Evolutionary conservation across 2,113 vertebrate genomes (phyloP).

Genomic region (Periophthalmus modestus): DNA sequence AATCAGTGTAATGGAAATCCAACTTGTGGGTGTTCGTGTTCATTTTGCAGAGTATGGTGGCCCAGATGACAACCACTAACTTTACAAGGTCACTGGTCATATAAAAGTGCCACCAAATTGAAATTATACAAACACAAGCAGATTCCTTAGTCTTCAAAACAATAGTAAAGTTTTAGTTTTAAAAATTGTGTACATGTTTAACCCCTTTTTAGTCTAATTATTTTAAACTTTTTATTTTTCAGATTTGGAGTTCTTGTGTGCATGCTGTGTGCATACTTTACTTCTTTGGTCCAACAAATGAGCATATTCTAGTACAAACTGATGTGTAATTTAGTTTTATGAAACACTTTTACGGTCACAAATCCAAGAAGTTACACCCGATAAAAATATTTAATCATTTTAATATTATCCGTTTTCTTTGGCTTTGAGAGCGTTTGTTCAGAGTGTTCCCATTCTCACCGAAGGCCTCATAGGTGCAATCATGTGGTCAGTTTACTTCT

Average conservation of each 20-base stretch:
- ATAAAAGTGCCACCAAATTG: background rate
- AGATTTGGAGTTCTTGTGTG: background rate
- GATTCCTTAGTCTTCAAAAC: background rate
- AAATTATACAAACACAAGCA: background rate
- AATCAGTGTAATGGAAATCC: no score
- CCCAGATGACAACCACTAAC: background rate
- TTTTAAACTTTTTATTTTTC: background rate
- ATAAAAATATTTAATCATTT: background rate
- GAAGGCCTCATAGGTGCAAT: background rate
- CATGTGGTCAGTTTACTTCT: background rate
- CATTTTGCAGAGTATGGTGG: slow-evolving; percentile 25
- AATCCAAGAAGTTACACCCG: background rate
- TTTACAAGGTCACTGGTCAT: background rate
- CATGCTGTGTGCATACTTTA: background rate
- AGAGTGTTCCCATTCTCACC: background rate
- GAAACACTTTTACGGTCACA: background rate
- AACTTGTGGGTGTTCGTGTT: background rate
- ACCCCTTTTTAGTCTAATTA: background rate
- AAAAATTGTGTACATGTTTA: no score
- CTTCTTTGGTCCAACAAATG: background rate
- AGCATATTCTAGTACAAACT: background rate
- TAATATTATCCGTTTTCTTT: background rate
- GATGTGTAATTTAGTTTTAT: background rate
- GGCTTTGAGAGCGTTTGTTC: background rate
- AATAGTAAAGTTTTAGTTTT: no score